phyloP scores from a whole-genome alignment of 2,797 vertebrate species.

The Darevskia nairensis region DNA sequence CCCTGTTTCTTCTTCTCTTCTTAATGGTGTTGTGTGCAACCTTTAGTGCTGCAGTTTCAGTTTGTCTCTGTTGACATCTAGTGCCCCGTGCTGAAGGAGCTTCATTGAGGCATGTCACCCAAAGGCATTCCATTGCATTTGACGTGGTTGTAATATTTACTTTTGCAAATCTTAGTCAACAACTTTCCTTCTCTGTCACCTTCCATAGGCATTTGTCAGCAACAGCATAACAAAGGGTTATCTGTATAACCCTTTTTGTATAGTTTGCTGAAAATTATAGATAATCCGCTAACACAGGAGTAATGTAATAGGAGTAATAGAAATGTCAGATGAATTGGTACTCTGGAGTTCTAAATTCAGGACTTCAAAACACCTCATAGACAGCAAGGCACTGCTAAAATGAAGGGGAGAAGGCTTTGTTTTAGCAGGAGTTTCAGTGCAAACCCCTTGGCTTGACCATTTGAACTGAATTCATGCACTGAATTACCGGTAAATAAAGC shows the following conservation, averaged over 20 bases:
- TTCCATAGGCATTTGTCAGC: neutral
- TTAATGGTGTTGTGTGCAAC: neutral
- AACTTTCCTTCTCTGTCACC: no score
- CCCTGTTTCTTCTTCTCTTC: neutral
- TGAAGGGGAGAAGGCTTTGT: no score
- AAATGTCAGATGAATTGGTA: no score
- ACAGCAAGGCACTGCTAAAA: no score
- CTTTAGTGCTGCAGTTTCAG: neutral
- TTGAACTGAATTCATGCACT: no score
- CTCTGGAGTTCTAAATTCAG: no score
- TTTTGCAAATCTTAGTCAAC: neutral
- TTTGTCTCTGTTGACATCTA: conserved; percentile 12
- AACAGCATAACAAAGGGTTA: neutral
- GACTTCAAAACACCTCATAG: no score
- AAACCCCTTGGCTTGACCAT: no score
- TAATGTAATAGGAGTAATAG: no score
- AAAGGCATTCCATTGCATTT: neutral
- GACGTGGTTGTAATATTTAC: neutral
- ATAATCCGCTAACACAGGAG: neutral
- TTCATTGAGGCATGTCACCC: neutral
- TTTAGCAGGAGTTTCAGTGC: no score
- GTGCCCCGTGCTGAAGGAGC: neutral
- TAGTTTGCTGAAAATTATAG: neutral
- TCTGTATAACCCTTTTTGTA: no score
- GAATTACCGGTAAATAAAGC: no score